A percentile compares a stretch with the other conserved stretches of the same genome.
Conservation (phyloP, 1,140 invertebrate species). For the Drosophila ambigua region DNA sequence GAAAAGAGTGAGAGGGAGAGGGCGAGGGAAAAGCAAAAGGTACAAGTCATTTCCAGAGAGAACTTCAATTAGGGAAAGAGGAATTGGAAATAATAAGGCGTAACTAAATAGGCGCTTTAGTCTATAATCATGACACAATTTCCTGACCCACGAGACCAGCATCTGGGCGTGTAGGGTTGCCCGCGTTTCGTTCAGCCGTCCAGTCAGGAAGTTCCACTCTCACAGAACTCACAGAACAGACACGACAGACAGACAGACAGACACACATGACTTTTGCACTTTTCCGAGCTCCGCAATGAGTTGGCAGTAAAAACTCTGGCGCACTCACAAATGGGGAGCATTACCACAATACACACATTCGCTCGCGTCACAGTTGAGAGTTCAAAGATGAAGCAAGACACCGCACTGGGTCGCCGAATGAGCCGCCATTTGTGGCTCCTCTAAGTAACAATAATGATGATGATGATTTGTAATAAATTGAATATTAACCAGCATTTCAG, state of each 20-base stretch:
- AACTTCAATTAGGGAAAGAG: conserved; percentile 67
- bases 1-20: neutral
- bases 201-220: conserved; percentile 64
- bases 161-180: too few relatives aligned
- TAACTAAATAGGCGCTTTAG: conserved; percentile 82
- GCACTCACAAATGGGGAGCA: conserved; percentile 42
- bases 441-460: conserved; percentile 52
- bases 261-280: conserved; percentile 48
- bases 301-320: conserved; percentile 43
- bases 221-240: neutral
- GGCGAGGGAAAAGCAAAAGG: conserved; percentile 31
- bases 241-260: neutral
- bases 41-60: conserved; percentile 64
- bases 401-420: conserved; percentile 3
- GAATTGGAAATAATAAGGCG: conserved; percentile 79
- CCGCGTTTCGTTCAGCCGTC: conserved; percentile 17
- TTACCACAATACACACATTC: conserved; percentile 28
- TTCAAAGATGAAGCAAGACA: conserved; percentile 59
- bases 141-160: conserved; percentile 32
- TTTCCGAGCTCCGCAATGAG: conserved; percentile 42
- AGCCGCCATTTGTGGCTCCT: neutral
- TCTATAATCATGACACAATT: conserved; percentile 82
- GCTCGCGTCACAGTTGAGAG: conserved; percentile 73
- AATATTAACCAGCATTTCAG: conserved; percentile 74
- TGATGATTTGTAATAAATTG: conserved; percentile 78